Conservation (phyloP, 2,888 invertebrate species). For the Drosophila mercatorum region DNA sequence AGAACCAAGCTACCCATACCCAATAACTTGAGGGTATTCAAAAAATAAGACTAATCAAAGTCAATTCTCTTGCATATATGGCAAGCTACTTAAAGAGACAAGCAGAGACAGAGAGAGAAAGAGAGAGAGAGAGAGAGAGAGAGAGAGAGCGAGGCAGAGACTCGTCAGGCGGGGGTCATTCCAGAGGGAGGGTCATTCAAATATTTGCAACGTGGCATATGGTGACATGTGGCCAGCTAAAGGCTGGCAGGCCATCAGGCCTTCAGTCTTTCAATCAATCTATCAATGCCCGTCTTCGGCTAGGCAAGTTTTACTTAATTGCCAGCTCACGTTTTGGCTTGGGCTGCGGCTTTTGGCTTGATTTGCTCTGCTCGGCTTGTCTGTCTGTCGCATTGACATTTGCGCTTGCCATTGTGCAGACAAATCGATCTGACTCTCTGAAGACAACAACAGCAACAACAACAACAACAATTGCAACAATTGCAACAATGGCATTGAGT, state of each 20-base stretch:
- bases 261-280: constrained; percentile 14
- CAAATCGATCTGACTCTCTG: constrained; percentile 66
- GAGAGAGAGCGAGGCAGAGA: background rate
- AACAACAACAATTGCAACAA: constrained; percentile 19
- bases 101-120: background rate
- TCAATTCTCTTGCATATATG: constrained; percentile 16
- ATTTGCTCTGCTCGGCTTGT: constrained; percentile 39
- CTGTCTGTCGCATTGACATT: constrained; percentile 74
- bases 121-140: background rate
- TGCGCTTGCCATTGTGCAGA: constrained; percentile 67
- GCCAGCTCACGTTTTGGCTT: constrained; percentile 76
- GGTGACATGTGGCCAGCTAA: constrained; percentile 37
- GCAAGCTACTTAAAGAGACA: background rate
- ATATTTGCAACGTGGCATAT: constrained; percentile 40
- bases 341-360: constrained; percentile 62
- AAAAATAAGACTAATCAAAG: constrained; percentile 9
- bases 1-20: too few relatives aligned
- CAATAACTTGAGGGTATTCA: background rate
- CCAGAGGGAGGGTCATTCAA: constrained; percentile 40
- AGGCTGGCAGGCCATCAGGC: background rate
- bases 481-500: constrained; percentile 67
- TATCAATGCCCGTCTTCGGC: constrained; percentile 4
- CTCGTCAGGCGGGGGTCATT: too few relatives aligned
- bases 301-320: constrained; percentile 63
- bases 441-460: constrained; percentile 32